phyloP scores from a whole-genome alignment of 2,888 invertebrate species.

The Nebria brevicollis region DNA sequence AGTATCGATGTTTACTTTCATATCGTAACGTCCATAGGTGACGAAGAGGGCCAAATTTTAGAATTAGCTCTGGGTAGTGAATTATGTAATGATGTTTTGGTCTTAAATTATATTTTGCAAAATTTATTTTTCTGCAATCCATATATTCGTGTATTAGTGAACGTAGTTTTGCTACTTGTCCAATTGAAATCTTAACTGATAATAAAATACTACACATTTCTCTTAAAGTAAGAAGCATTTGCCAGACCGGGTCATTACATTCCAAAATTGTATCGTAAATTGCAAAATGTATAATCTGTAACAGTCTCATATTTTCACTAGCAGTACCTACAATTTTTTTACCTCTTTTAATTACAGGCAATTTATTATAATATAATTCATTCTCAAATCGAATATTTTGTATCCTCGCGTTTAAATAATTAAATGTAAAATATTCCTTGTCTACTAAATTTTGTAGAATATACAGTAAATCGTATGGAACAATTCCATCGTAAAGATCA shows the following conservation, averaged over 20 bases:
- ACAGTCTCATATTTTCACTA: conserved; percentile 21
- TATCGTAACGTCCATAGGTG: too few species aligned
- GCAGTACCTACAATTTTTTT: conserved; percentile 26
- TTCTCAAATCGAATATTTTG: conserved; percentile 30
- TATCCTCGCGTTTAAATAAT: conserved; percentile 39
- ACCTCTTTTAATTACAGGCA: conserved; percentile 36
- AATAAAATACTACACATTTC: too few species aligned
- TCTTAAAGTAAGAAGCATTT: not conserved
- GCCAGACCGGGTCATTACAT: conserved; percentile 15
- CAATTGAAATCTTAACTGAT: conserved; percentile 12
- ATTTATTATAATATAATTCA: conserved; percentile 18
- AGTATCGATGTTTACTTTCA: too few species aligned
- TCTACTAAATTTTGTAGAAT: conserved; percentile 48
- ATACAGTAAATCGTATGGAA: conserved; percentile 49
- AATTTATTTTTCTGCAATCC: too few species aligned
- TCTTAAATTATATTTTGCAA: too few species aligned
- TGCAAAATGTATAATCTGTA: conserved; percentile 20
- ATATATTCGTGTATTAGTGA: not conserved
- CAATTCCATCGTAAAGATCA: conserved; percentile 51
- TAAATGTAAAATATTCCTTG: conserved; percentile 41
- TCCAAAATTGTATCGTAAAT: conserved; percentile 20
- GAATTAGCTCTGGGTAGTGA: too few species aligned
- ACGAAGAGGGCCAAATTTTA: too few species aligned
- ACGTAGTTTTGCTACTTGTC: conserved; percentile 12
- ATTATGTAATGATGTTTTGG: too few species aligned